Evolutionary conservation across 2,113 vertebrate species (phyloP).

Genomic region (Chaetodon auriga): DNA sequence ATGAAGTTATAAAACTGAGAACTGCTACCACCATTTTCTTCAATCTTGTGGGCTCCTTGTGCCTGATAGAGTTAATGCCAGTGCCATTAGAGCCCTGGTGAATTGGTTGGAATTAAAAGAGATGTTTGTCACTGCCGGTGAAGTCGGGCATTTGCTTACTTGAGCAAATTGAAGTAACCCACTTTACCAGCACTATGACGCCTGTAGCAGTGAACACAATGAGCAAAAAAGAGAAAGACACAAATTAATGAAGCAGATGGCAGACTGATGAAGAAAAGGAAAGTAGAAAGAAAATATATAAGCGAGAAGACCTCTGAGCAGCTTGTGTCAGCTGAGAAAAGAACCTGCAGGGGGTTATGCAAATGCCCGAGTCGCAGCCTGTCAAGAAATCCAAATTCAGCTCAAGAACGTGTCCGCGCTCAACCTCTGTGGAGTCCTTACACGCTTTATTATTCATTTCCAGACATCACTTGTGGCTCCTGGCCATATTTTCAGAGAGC

Average conservation of each 20-base stretch:
- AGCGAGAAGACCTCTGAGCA: conserved; percentile 22
- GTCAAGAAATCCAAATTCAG: conserved; percentile 59
- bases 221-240: background rate
- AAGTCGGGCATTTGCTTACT: conserved; percentile 31
- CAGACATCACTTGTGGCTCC: conserved; percentile 65
- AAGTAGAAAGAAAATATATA: background rate
- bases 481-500: conserved; percentile 55
- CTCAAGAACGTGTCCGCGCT: conserved; percentile 26
- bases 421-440: conserved; percentile 58
- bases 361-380: conserved; percentile 45
- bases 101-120: conserved; percentile 42
- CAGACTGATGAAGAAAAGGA: background rate
- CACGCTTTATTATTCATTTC: conserved; percentile 63
- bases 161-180: conserved; percentile 14
- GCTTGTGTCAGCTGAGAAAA: conserved; percentile 37
- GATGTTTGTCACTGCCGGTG: conserved; percentile 38
- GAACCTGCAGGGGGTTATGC: conserved; percentile 58
- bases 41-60: conserved; percentile 20
- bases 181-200: background rate
- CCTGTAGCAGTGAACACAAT: background rate
- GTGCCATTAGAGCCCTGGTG: conserved; percentile 28
- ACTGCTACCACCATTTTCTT: conserved; percentile 1
- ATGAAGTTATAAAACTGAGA: conserved; percentile 36
- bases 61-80: conserved; percentile 37
- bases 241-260: conserved; percentile 5